These are phyloP conservation scores for Etia nguti DNA, from an alignment of 2,113 vertebrate species.

Conservation along the genomic window DNA sequence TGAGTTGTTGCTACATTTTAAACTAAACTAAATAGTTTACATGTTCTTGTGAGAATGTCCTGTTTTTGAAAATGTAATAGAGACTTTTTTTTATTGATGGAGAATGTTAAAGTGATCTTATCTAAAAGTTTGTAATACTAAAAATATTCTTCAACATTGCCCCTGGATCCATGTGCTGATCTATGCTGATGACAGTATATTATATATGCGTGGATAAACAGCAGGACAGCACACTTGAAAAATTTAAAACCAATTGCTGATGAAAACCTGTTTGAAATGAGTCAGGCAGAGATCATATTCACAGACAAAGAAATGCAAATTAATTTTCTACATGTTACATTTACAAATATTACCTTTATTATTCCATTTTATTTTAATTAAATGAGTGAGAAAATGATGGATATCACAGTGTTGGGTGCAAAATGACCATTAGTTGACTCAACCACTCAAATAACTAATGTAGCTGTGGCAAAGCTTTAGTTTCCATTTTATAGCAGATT, in stretches of 20 bases:
- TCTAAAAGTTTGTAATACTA: not conserved
- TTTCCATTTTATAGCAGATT: not conserved
- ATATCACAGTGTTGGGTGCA: rapidly evolving
- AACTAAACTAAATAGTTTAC: not conserved
- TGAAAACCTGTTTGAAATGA: not conserved
- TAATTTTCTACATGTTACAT: rapidly evolving
- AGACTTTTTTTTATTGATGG: not conserved
- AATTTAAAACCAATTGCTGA: not conserved
- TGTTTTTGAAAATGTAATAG: not conserved
- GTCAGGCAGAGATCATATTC: rapidly evolving
- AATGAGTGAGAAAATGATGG: not conserved
- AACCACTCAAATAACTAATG: rapidly evolving
- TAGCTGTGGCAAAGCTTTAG: not conserved
- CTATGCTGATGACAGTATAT: not conserved
- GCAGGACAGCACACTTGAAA: rapidly evolving
- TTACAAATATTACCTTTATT: rapidly evolving
- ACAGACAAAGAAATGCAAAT: not conserved
- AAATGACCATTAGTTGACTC: not conserved
- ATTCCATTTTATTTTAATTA: rapidly evolving
- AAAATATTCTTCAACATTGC: not conserved
- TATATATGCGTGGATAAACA: rapidly evolving
- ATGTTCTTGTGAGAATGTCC: not conserved
- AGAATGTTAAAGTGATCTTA: not conserved
- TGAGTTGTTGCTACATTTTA: not conserved
- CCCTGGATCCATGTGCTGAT: not conserved